Evolutionary conservation across 2,797 vertebrate genomes (phyloP).

Genomic region (Takifugu ocellatus): DNA sequence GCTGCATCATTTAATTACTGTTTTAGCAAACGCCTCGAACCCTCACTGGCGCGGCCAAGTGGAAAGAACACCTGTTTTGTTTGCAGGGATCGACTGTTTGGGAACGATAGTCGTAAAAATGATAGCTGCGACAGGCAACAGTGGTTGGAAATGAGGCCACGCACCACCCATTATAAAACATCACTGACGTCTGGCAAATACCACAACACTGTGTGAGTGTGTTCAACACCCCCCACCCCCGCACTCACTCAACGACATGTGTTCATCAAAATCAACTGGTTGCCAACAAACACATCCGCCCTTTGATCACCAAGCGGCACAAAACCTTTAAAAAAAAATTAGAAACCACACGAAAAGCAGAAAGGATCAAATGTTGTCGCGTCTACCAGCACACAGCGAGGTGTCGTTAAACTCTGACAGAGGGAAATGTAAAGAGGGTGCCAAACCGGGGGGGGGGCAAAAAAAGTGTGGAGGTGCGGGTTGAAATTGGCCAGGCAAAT

Average conservation of each 20-base stretch:
- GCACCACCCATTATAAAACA: conserved; percentile 60
- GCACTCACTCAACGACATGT: conserved; percentile 14
- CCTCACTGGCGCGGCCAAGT: background rate
- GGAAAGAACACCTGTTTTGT: conserved; percentile 29
- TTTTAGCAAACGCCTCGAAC: background rate
- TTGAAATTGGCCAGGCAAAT: conserved; percentile 10
- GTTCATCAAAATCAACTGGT: conserved; percentile 31
- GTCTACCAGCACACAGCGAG: background rate
- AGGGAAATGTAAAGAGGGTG: conserved; percentile 2
- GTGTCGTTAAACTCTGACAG: background rate
- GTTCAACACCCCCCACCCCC: conserved; percentile 18
- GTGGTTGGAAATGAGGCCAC: conserved; percentile 41
- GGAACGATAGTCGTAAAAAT: conserved; percentile 24
- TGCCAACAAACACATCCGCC: conserved; percentile 15
- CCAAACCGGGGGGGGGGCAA: background rate
- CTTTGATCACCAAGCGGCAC: conserved; percentile 17
- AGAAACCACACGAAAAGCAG: background rate
- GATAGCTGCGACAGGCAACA: conserved; percentile 16
- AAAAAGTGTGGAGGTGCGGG: conserved; percentile 8
- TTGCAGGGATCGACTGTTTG: background rate
- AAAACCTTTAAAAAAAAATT: conserved; percentile 3
- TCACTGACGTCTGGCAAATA: conserved; percentile 69
- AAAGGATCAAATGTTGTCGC: background rate
- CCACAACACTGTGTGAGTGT: conserved; percentile 66
- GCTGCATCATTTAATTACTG: background rate